Base-by-base conservation (phyloP, 2,888 invertebrate species). In the Pristionchus japonicus region DNA sequence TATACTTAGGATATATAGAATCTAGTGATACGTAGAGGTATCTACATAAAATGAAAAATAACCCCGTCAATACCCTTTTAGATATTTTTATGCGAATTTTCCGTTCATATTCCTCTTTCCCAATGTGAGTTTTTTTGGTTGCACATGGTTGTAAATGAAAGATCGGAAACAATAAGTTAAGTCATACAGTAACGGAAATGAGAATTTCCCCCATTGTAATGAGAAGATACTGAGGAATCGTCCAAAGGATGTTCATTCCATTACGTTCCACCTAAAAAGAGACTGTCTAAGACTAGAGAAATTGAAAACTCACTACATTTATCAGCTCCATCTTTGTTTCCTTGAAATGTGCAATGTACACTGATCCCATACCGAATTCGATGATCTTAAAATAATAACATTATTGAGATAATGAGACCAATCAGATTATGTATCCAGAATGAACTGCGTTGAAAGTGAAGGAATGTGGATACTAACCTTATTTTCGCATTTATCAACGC, bases 151-250 rank as follows among this genome's bases (percentile, higher is more conserved):
- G n/a, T n/a, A n/a, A n/a, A n/a, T n/a, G n/a, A n/a, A n/a, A n/a
- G n/a, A n/a, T n/a, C n/a, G n/a, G n/a, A n/a, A n/a, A n/a, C n/a
- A n/a, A 52, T 13, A 52, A 3, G 17, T 17, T 13, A 52, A 47
- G 23, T 20, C 52, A 52, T 52, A 52, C 52, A 0, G 98, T 98
- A 43, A 99, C 97, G 0, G 98, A 97, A 95, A 98, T 98, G 96
- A 99, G 97, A 77, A 99, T 57, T 95, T 99, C 99, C 0, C 96
- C 98, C 93, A 97, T 96, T 0, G 98, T 98, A 93, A 99, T 97
- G 27, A 98, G 95, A 85, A 98, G 95, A 94, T 98, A 98, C 95
- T 99, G 99, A 0, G 98, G 98, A 34, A 98, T 94, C 93, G 97
- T 96, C 97, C 94, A 94, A 15, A 93, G 90, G 67, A 94, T 92